Conservation (phyloP, 1,140 invertebrate genomes). For the Paralvinella palmiformis region DNA sequence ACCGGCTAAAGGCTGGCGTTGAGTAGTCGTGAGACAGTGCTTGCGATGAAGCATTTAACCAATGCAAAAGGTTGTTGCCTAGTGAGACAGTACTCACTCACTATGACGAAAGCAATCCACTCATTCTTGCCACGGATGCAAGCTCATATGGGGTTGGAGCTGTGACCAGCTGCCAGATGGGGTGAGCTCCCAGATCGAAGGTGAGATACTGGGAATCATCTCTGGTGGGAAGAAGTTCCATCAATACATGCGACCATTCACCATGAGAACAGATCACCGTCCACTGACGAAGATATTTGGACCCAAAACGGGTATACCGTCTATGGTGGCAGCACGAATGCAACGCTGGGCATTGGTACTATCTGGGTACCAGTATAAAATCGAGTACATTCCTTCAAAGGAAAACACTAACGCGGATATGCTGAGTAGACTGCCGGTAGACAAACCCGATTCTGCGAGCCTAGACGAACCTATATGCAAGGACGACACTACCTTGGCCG, state of each 20-base stretch:
- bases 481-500: neutral
- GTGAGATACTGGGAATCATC: slow-evolving; percentile 30
- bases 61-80: slow-evolving; percentile 2
- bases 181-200: slow-evolving; percentile 44
- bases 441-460: neutral
- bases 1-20: neutral
- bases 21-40: neutral
- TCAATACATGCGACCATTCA: too few relatives aligned
- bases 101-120: neutral
- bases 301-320: neutral
- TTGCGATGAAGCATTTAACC: slow-evolving; percentile 1
- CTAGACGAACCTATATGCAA: neutral
- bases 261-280: neutral
- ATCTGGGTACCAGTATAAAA: too few relatives aligned
- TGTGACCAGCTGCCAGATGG: slow-evolving; percentile 39
- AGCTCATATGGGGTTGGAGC: slow-evolving; percentile 37
- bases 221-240: slow-evolving; percentile 29
- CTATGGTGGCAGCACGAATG: slow-evolving; percentile 1
- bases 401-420: slow-evolving; percentile 4
- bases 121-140: slow-evolving; percentile 29
- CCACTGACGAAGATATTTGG: slow-evolving; percentile 5
- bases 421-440: neutral
- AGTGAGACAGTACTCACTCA: slow-evolving; percentile 1
- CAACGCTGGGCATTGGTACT: too few relatives aligned
- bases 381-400: slow-evolving; percentile 1